These are phyloP conservation scores for Shargacucullia verbasci DNA, from an alignment of 2,888 invertebrate genomes.

Conservation along the genomic window DNA sequence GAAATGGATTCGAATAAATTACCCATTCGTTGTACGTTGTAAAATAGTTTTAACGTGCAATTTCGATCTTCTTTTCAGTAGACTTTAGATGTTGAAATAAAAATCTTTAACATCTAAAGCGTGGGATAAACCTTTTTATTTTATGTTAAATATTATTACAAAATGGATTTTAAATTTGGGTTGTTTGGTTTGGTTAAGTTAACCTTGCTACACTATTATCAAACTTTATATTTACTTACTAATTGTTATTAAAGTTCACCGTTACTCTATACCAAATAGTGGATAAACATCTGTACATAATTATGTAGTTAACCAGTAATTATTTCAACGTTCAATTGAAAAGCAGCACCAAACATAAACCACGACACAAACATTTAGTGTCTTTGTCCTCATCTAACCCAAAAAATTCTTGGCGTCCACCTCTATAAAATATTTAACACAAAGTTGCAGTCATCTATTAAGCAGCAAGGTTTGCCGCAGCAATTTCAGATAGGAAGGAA, in stretches of 20 bases:
- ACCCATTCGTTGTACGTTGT: conserved; percentile 20
- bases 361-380: no score
- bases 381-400: not conserved
- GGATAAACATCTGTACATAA: not conserved
- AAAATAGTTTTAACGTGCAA: conserved; percentile 29
- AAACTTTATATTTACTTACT: no score
- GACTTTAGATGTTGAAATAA: not conserved
- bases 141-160: no score
- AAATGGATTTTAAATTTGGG: no score
- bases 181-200: no score
- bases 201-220: no score
- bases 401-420: not conserved
- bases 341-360: not conserved
- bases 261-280: no score
- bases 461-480: conserved; percentile 1
- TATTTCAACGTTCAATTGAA: not conserved
- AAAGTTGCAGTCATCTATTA: conserved; percentile 16
- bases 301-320: not conserved
- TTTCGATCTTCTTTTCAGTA: conserved; percentile 23
- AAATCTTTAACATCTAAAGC: no score
- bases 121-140: no score
- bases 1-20: conserved; percentile 41
- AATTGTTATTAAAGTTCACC: no score
- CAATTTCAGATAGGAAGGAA: conserved; percentile 10
- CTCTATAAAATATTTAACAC: conserved; percentile 15